Base-by-base conservation (phyloP, 2,888 invertebrate species). In the Perizoma affinitatum region DNA sequence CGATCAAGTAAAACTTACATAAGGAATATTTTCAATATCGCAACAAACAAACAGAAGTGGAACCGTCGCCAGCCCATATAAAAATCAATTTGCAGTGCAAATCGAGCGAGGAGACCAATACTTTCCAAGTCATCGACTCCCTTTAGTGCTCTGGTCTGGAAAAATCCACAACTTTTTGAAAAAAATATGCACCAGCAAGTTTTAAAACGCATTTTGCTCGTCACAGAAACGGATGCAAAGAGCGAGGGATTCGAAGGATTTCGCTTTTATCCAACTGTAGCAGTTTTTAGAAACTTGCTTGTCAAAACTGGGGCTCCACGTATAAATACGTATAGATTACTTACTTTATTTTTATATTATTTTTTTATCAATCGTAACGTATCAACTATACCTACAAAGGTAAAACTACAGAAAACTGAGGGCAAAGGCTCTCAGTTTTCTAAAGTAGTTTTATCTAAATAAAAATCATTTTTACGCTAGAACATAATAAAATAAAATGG, bases 21-120 rank as follows among this genome's bases (percentile, higher is more conserved):
- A 42, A 46, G 11, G 42, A 45, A 66, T 63, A 58, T 58, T 63
- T 59, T 48, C 58, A 54, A 60, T 49, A 54, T 50, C 46, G 56
- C 56, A 61, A 59, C 64, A 66, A 60, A 68, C 61, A 81, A 79
- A 82, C 75, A 71, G 65, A 68, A 45, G 67, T 62, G 61, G 69
- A 69, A 65, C 72, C 72, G 71, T 72, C 70, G 71, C 69, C 64
- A 68, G 75, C 73, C 80, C 74, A 79, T 80, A 88, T 86, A 87
- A 88, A 90, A 90, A 90, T 90, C 90, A 90, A 90, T 90, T 91
- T 88, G 73, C 85, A 83, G 84, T 87, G 87, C 80, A 89, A 91
- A 90, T 90, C 88, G 90, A 89, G 87, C 89, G 88, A 76, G 75
- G 75, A 82, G 78, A 82, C 87, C 88, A 80, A 88, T 88, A 83